Evolutionary conservation across 2,888 invertebrate genomes (phyloP).

Genomic region (Polymixis flavicincta): DNA sequence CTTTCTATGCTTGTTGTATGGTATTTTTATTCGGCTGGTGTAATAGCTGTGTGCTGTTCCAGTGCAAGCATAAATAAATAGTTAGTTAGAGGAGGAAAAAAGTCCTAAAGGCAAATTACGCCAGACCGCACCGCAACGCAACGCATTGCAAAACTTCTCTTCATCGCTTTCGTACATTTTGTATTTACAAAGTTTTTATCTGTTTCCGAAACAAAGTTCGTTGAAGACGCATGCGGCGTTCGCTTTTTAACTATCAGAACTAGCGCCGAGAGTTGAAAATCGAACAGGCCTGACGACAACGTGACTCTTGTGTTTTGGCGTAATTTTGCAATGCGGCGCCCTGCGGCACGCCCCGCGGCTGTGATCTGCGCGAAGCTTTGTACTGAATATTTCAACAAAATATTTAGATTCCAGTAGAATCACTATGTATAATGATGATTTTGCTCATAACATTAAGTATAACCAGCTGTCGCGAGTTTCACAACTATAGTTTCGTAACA

Average conservation of each 20-base stretch:
- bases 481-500: conserved; percentile 11
- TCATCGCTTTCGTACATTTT: neutral
- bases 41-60: neutral
- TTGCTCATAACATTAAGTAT: neutral
- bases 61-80: neutral
- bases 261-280: too few species aligned
- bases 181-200: too few species aligned
- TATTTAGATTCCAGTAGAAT: too few species aligned
- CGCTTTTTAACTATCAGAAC: too few species aligned
- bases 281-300: too few species aligned
- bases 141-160: neutral
- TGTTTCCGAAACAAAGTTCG: too few species aligned
- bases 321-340: neutral
- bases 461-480: neutral
- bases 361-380: too few species aligned
- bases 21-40: neutral
- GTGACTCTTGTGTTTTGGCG: too few species aligned
- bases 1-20: neutral
- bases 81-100: neutral
- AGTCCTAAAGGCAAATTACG: neutral
- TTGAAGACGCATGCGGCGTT: too few species aligned
- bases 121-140: neutral
- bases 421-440: too few species aligned
- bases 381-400: too few species aligned
- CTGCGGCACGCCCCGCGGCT: too few species aligned